A percentile compares a stretch with the other conserved stretches of the same genome.
Evolutionary conservation across 2,797 vertebrate species (phyloP).

Genomic region (Rhinophrynus dorsalis): DNA sequence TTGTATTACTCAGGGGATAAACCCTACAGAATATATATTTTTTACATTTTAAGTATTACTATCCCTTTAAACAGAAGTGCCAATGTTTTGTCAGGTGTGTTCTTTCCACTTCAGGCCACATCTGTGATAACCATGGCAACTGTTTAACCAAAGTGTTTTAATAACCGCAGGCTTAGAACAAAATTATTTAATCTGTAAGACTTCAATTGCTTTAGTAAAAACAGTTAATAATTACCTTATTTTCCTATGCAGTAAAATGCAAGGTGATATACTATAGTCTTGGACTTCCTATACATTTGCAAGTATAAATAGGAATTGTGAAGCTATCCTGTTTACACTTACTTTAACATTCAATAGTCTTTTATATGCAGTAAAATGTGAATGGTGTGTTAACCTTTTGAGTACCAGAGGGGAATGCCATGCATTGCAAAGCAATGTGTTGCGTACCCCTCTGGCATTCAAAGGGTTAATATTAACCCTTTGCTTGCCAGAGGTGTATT

Average conservation of each 20-base stretch:
- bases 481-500: no score
- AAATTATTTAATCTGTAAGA: slow-evolving; percentile 57
- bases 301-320: no score
- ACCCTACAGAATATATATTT: no score
- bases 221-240: slow-evolving; percentile 52
- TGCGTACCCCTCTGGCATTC: no score
- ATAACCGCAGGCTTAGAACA: slow-evolving; percentile 55
- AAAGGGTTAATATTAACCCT: no score
- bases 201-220: slow-evolving; percentile 50
- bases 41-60: no score
- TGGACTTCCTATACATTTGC: not conserved
- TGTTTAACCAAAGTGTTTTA: slow-evolving; percentile 58
- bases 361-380: no score
- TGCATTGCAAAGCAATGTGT: no score
- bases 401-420: no score
- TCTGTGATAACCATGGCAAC: slow-evolving; percentile 66
- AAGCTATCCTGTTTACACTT: not conserved
- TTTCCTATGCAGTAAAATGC: slow-evolving; percentile 56
- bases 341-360: not conserved
- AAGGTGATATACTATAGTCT: slow-evolving; percentile 14
- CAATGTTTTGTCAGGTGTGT: slow-evolving; percentile 84
- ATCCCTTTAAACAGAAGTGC: no score
- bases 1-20: no score
- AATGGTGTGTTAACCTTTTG: no score
- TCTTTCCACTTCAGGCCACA: slow-evolving; percentile 60